A percentile compares a stretch with the other conserved stretches of the same genome.
Evolutionary conservation across 2,888 invertebrate genomes (phyloP).

Genomic region (Archips crataeganus): DNA sequence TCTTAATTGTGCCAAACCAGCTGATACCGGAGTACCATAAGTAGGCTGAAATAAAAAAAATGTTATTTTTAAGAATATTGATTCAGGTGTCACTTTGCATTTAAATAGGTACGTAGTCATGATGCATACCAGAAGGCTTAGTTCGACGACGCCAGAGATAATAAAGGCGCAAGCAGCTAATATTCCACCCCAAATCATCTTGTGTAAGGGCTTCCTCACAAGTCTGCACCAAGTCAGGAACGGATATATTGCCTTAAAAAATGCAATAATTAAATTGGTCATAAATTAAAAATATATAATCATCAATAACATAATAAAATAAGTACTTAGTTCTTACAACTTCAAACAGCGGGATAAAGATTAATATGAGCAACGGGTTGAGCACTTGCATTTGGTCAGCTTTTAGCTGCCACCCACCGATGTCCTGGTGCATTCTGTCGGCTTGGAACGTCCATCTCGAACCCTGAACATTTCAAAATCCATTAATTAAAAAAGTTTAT

Average conservation of each 20-base stretch:
- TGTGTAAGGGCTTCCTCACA: constrained; percentile 92
- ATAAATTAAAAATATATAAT: not conserved
- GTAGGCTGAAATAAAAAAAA: constrained; percentile 77
- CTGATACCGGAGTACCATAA: constrained; percentile 85
- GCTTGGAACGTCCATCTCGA: constrained; percentile 98
- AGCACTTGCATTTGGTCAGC: constrained; percentile 98
- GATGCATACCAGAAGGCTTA: constrained; percentile 88
- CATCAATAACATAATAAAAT: not conserved
- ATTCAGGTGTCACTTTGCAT: constrained; percentile 8
- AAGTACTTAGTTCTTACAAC: constrained; percentile 73
- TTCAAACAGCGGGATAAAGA: constrained; percentile 95
- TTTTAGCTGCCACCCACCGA: constrained; percentile 90
- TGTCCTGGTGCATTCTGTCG: constrained; percentile 92
- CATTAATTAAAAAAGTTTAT: not conserved
- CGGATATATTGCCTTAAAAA: constrained; percentile 90
- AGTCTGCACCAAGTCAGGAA: constrained; percentile 88
- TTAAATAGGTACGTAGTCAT: constrained; percentile 18
- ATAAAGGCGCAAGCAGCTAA: constrained; percentile 94
- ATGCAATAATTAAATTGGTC: not conserved
- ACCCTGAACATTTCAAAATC: constrained; percentile 79
- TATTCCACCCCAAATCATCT: constrained; percentile 94
- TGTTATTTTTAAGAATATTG: not conserved
- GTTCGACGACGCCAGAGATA: constrained; percentile 94
- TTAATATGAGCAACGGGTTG: constrained; percentile 93
- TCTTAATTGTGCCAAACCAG: constrained; percentile 87